These are phyloP conservation scores for Acanthornis magna DNA, from an alignment of 2,797 vertebrate species.

Conservation along the genomic window DNA sequence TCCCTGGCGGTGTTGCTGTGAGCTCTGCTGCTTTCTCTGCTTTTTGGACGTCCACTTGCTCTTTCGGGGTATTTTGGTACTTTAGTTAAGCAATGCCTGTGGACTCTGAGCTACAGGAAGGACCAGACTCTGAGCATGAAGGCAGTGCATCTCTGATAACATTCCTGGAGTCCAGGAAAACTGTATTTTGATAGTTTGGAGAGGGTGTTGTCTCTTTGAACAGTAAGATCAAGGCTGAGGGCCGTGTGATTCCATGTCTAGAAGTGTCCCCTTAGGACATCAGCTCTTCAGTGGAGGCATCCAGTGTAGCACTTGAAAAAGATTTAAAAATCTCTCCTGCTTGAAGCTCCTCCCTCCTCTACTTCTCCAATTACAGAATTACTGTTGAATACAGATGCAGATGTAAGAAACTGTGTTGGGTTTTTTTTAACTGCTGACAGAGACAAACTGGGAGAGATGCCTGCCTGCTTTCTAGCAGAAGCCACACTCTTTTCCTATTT, in stretches of 20 bases:
- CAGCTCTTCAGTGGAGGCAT: background rate
- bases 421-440: slow-evolving; percentile 11
- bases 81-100: background rate
- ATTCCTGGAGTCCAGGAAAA: background rate
- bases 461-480: background rate
- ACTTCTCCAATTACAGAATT: background rate
- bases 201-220: rapidly evolving
- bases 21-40: background rate
- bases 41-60: background rate
- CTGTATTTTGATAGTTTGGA: background rate
- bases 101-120: background rate
- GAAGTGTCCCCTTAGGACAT: background rate
- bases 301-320: background rate
- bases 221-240: background rate
- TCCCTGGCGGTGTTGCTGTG: background rate
- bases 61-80: background rate
- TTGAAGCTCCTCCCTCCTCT: background rate
- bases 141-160: rapidly evolving
- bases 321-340: background rate
- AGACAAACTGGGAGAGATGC: background rate
- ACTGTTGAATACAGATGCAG: background rate
- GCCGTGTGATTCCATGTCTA: background rate
- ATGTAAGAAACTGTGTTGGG: background rate
- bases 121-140: background rate
- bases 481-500: background rate